Percentiles rank a stretch among this genome's conserved stretches.
Evolutionary conservation across 92 coral and sea anemone species (phyloP).

Genomic region (Heliopora coerulea): DNA sequence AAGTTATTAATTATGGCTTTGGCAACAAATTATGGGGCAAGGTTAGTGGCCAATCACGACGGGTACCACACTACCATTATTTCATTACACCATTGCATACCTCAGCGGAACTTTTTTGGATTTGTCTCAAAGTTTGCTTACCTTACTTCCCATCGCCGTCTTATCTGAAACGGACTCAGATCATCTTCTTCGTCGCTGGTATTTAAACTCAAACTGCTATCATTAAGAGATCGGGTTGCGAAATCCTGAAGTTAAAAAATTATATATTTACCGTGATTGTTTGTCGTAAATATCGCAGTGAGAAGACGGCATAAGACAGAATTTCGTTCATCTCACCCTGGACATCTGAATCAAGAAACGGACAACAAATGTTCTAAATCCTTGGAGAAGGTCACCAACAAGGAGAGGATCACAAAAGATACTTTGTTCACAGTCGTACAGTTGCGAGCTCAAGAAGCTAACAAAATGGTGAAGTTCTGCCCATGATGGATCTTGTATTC

Average conservation of each 20-base stretch:
- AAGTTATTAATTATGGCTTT: too few species aligned
- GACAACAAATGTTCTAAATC: conserved; percentile 77
- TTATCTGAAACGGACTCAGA: conserved; percentile 62
- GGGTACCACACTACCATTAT: too few species aligned
- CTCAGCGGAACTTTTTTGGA: too few species aligned
- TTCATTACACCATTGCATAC: too few species aligned
- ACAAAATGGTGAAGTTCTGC: conserved; percentile 80
- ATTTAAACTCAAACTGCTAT: conserved; percentile 40
- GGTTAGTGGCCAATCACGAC: too few species aligned
- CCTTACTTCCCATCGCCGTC: conserved; percentile 85
- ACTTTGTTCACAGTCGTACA: conserved; percentile 72
- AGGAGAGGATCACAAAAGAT: conserved; percentile 62
- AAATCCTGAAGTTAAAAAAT: conserved; percentile 56
- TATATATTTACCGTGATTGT: not conserved
- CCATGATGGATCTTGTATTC: conserved; percentile 84
- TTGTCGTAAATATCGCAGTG: too few species aligned
- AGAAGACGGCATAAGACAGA: too few species aligned
- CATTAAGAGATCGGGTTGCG: conserved; percentile 70
- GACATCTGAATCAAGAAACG: conserved; percentile 79
- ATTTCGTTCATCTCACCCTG: conserved; percentile 60
- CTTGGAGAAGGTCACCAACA: conserved; percentile 73
- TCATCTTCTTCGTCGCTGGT: conserved; percentile 44
- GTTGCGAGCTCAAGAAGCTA: conserved; percentile 76
- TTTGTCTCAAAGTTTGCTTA: too few species aligned
- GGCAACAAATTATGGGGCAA: too few species aligned